Evolutionary conservation across 1,140 invertebrate species (phyloP), one percentile per base, ranked within the genome.

Genomic region (Portunus trituberculatus): DNA sequence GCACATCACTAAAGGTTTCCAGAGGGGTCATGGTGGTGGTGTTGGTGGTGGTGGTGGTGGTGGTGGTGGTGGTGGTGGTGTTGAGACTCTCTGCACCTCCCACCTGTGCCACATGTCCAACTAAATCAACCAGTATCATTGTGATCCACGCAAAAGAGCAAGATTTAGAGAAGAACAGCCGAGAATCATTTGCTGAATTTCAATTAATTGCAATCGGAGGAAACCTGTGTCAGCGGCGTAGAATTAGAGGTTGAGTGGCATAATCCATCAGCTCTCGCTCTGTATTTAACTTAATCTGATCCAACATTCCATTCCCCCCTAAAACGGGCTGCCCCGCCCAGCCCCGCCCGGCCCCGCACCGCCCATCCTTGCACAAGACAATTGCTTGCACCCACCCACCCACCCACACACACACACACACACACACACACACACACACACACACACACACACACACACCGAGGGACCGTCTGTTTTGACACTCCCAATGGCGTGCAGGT

Each of bases 121-220:
- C 39, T 39, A 39, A 39, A 39, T 39, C 39, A 39, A 39, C 39
- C 6, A 59, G 16, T 59, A 4, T 76, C 67, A 25, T 3, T n/a
- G 6, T 7, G 20, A 59, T 59, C 8, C 52, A 1, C 12, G 12
- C 20, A 76, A 76, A 76, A 76, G n/a, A 20, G 25, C 20, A 76
- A 76, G n/a, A 16, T 25, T n/a, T 76, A 76, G 4, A 76, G 20
- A 76, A 12, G 20, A 76, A 76, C 16, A 76, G 20, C 16, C n/a
- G 16, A 20, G 25, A 7, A 7, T n/a, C 67, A 76, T 76, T 76
- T n/a, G 12, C 67, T n/a, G 67, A 25, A 76, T 76, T 76, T 76
- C 67, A 76, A n/a, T 76, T 76, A 76, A 76, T 76, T n/a, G 67
- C n/a, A 25, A n/a, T 76, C 67, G 67, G 67, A 76, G 67, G n/a